Base-by-base conservation (phyloP, 2,113 vertebrate genomes). In the Silurus glanis region DNA sequence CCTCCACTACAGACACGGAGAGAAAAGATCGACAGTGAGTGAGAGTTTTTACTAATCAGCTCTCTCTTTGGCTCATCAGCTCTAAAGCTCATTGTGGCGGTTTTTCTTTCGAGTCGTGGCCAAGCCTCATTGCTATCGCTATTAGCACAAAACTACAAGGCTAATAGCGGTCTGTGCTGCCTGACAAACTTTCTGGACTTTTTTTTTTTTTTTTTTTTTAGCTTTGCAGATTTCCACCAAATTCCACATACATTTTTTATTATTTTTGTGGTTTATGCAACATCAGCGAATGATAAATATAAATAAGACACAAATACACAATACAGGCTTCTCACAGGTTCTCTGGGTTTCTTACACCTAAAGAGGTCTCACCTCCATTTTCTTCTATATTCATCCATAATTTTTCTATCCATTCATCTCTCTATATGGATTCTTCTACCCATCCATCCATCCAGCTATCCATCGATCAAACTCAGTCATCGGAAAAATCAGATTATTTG, bases 1-100 rank as follows among this genome's bases (percentile, higher is more conserved):
- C 98, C 90, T 98, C 97, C 96, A 97, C 98, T 99, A 56, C 28
- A 85, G 37, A 59, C 3, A 49, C 19, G 37, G 86, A 90, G 87
- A 87, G 90, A 89, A 37, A 88, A 91, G 84, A 88, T 59, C 17
- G 56, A 58, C 87, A n/a, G n/a, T 61, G 16, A 37, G 56, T 14
- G 7, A 69, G 74, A 25, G 55, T 80, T 80, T 47, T 80, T 10
- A 61, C 37, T 47, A 80, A 37, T 28, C 58, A 59, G 28, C 64
- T 62, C 9, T 47, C 62, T 83, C 28, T 55, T 14, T 1, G n/a
- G n/a, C 49, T 85, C 80, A 85, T 88, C 78, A 82, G 55, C 14
- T 59, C 61, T 69, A 9, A 66, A 25, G 47, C 61, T 64, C 53
- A 59, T 51, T 75, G 62, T 37, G 37, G 49, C 51, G 53, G 67